Evolutionary conservation across 2,113 vertebrate species (phyloP), one percentile per base, ranked within the genome.

Genomic region (Strix aluco): DNA sequence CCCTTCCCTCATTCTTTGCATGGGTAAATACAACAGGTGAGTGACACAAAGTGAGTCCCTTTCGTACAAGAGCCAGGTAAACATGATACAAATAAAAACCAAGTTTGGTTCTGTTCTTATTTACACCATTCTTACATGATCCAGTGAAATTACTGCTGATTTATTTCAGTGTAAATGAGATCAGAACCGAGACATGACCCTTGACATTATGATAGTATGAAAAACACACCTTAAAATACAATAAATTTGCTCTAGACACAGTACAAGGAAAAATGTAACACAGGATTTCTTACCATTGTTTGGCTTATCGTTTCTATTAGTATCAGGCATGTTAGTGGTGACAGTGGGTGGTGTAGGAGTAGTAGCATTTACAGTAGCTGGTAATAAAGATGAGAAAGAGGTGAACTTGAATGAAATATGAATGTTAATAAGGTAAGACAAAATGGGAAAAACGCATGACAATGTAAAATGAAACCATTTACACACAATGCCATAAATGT

Each of bases 281-380:
- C 82, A 95, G 95, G 69, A 96, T 97, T 97, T 98, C 98, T 98
- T 98, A 98, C 98, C 98, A 98, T 97, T 97, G 97, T 98, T 99
- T 99, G 98, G 98, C 96, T 98, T 96, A 98, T 97, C 94, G 90
- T 78, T 97, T 98, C 98, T 98, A 93, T 99, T 99, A 99, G 98
- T 99, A 99, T 98, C 98, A 38, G 97, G 98, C 97, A 98, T 98
- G 99, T 99, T 99, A 99, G 99, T 99, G 98, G 98, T 98, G 98
- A 98, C 98, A 98, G 95, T 98, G 98, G 99, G 98, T 98, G 98
- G 82, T 98, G 98, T 96, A 98, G 98, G 78, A 98, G 98, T 98
- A 97, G 98, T 98, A 97, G 97, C 94, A 94, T 95, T 98, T 98
- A 98, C 98, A 98, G 97, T 98, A 97, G 98, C 98, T 98, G 98